Conservation (phyloP, 1,140 invertebrate species). For the Onthophagus taurus region DNA sequence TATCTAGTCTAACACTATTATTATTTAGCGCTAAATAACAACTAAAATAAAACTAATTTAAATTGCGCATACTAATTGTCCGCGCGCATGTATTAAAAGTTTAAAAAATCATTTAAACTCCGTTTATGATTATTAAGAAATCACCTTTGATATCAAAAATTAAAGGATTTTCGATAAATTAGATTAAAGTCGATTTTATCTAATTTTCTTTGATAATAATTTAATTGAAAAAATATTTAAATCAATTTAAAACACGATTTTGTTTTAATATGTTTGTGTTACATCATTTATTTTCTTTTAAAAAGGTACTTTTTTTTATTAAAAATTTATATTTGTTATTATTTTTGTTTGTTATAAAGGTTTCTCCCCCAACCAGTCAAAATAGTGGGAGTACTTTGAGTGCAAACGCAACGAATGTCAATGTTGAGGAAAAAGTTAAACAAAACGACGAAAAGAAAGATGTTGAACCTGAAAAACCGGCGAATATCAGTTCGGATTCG, state of each 20-base stretch:
- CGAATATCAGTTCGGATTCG: background rate
- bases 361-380: background rate
- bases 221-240: too few relatives aligned
- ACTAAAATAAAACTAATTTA: too few relatives aligned
- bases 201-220: too few relatives aligned
- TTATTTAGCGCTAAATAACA: too few relatives aligned
- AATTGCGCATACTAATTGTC: too few relatives aligned
- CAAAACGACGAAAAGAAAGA: constrained; percentile 12
- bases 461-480: constrained; percentile 5
- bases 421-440: constrained; percentile 5
- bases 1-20: too few relatives aligned
- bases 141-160: too few relatives aligned
- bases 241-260: background rate
- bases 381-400: background rate
- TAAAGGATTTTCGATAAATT: too few relatives aligned
- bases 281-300: constrained; percentile 2
- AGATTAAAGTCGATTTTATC: too few relatives aligned
- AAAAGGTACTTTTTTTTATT: constrained; percentile 6
- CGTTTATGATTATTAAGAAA: too few relatives aligned
- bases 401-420: background rate
- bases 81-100: too few relatives aligned
- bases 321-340: background rate
- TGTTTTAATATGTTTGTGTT: background rate
- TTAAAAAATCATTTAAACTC: too few relatives aligned
- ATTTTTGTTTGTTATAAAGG: background rate